Percentiles rank a stretch among this genome's conserved stretches.
phyloP scores from a whole-genome alignment of 2,113 vertebrate species.

The Daboia siamensis region DNA sequence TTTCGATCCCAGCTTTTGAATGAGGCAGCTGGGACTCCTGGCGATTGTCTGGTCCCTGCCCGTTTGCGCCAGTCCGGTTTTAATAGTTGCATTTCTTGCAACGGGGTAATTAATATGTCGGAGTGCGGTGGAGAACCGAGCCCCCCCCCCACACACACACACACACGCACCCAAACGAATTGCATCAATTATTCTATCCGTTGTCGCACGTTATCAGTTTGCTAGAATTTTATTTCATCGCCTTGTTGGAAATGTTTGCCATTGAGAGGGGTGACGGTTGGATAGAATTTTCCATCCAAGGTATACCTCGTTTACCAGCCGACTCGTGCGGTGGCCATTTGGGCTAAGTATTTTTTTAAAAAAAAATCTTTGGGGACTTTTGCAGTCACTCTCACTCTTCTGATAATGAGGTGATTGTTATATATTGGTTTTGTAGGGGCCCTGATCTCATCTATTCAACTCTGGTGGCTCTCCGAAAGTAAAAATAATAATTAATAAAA shows the following conservation, averaged over 20 bases:
- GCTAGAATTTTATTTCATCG: neutral
- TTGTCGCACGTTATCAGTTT: neutral
- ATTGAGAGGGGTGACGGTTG: neutral
- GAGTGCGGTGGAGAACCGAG: no score
- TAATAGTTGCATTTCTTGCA: neutral
- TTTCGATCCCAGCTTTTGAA: neutral
- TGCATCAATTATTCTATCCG: neutral
- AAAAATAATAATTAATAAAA: neutral
- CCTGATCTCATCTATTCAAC: neutral
- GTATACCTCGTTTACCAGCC: neutral
- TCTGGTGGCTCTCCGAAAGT: neutral
- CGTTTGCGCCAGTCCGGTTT: neutral
- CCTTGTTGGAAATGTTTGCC: neutral
- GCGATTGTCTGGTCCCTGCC: neutral
- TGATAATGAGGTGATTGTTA: neutral
- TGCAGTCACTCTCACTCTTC: neutral
- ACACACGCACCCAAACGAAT: no score
- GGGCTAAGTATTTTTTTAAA: neutral
- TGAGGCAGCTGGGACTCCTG: neutral
- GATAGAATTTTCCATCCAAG: neutral
- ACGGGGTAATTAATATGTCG: no score
- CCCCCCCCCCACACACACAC: accelerated
- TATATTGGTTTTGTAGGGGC: neutral
- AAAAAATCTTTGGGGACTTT: neutral
- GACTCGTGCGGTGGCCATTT: neutral